Evolutionary conservation across 1,140 invertebrate species (phyloP).

Genomic region (Meloidogyne chitwoodi): DNA sequence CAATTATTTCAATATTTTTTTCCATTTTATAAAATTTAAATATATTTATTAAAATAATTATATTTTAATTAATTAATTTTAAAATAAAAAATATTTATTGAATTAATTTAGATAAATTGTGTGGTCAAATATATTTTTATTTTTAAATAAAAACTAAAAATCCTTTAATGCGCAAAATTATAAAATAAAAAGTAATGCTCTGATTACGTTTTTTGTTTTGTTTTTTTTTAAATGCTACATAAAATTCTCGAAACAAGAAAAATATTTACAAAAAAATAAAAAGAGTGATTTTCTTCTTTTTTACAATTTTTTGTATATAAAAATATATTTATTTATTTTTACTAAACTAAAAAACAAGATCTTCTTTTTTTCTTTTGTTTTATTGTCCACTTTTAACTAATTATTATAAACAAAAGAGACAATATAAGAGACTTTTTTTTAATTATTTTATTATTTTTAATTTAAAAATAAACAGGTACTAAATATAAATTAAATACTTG

Average conservation of each 20-base stretch:
- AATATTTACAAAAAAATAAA: neutral
- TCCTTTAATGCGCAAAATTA: neutral
- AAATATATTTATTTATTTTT: neutral
- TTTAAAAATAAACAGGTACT: too few relatives aligned
- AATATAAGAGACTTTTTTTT: neutral
- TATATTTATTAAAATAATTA: neutral
- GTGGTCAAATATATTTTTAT: neutral
- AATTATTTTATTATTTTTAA: too few relatives aligned
- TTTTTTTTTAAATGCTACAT: too few relatives aligned
- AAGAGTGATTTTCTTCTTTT: neutral
- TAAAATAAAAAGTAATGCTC: neutral
- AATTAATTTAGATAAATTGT: neutral
- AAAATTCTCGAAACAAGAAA: neutral
- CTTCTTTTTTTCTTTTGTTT: neutral
- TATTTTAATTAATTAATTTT: neutral
- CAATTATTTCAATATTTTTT: neutral
- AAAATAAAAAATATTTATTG: neutral
- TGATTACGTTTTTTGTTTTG: neutral
- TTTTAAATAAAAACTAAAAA: neutral
- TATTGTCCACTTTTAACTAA: neutral
- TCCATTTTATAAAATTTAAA: neutral
- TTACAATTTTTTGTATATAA: neutral
- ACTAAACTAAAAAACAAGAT: too few relatives aligned
- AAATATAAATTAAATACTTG: too few relatives aligned
- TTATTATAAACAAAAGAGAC: neutral